These are phyloP conservation scores for Stomorhina lunata DNA, from an alignment of 2,888 invertebrate genomes.

Conservation along the genomic window DNA sequence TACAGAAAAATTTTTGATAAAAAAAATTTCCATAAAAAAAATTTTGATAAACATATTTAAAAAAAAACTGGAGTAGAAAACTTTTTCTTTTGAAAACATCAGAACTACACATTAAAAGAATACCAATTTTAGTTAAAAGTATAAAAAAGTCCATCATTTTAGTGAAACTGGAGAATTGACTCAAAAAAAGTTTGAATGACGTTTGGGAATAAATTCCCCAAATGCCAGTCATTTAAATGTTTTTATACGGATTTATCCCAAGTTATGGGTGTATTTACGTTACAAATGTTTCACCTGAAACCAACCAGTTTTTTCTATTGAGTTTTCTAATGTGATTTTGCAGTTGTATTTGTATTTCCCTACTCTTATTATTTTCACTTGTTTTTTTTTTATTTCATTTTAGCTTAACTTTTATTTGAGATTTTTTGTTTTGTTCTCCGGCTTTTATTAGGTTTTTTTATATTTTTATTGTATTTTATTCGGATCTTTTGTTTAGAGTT, in stretches of 20 bases:
- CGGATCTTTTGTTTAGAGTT: slow-evolving; percentile 48
- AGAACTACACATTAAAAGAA: too few species aligned
- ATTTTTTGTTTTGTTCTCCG: slow-evolving; percentile 26
- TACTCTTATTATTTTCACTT: slow-evolving; percentile 18
- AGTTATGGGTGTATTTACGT: slow-evolving; percentile 8
- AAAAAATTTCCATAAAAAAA: too few species aligned
- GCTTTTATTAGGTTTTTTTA: neutral
- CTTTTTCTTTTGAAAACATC: too few species aligned
- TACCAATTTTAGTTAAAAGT: too few species aligned
- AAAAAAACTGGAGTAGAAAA: too few species aligned
- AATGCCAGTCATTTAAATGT: too few species aligned
- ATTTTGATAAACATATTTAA: too few species aligned
- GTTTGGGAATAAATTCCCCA: too few species aligned
- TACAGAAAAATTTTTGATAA: too few species aligned
- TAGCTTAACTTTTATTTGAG: slow-evolving; percentile 53
- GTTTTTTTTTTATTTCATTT: slow-evolving; percentile 17
- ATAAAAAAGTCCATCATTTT: too few species aligned
- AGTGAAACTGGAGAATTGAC: too few species aligned
- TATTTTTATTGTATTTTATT: slow-evolving; percentile 39
- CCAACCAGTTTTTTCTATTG: slow-evolving; percentile 11
- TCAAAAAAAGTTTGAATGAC: too few species aligned
- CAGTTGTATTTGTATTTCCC: slow-evolving; percentile 4
- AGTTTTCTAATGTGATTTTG: slow-evolving; percentile 27
- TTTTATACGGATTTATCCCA: neutral
- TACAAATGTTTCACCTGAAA: slow-evolving; percentile 57